phyloP scores from a whole-genome alignment of 2,797 vertebrate genomes.

The Aselliscus stoliczkanus region DNA sequence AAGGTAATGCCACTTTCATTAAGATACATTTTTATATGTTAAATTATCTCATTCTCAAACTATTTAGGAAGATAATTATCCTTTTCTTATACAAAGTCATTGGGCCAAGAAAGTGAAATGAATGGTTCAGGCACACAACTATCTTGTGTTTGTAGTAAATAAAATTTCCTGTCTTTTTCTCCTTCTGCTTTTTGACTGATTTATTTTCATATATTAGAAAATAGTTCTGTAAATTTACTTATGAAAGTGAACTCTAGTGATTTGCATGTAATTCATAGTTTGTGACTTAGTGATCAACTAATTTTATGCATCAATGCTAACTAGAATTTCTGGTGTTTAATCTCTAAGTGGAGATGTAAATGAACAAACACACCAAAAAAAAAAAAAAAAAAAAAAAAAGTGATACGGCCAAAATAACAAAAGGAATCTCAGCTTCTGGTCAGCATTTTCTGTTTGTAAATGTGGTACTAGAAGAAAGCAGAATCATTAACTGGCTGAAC shows the following conservation, averaged over 20 bases:
- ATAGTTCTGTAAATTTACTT: not conserved
- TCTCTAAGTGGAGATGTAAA: not conserved
- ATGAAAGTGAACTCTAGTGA: not conserved
- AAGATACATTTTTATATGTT: slow-evolving; percentile 9
- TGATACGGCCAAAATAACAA: not conserved
- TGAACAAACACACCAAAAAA: not conserved
- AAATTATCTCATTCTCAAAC: slow-evolving; percentile 1
- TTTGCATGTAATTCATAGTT: not conserved
- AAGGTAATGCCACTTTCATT: slow-evolving; percentile 31
- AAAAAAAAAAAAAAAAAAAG: not conserved
- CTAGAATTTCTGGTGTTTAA: not conserved
- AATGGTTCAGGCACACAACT: not conserved
- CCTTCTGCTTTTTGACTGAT: not conserved
- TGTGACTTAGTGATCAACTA: not conserved
- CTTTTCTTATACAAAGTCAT: not conserved
- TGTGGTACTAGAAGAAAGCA: not conserved
- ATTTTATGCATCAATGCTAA: not conserved
- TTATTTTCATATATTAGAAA: not conserved
- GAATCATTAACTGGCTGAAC: not conserved
- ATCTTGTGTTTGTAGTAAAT: not conserved
- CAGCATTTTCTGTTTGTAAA: not conserved
- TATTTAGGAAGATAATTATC: not conserved
- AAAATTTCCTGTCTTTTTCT: not conserved
- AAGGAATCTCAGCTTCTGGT: not conserved
- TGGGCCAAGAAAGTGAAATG: not conserved